Conservation (phyloP, 2,888 invertebrate genomes). For the Limulus polyphemus region DNA sequence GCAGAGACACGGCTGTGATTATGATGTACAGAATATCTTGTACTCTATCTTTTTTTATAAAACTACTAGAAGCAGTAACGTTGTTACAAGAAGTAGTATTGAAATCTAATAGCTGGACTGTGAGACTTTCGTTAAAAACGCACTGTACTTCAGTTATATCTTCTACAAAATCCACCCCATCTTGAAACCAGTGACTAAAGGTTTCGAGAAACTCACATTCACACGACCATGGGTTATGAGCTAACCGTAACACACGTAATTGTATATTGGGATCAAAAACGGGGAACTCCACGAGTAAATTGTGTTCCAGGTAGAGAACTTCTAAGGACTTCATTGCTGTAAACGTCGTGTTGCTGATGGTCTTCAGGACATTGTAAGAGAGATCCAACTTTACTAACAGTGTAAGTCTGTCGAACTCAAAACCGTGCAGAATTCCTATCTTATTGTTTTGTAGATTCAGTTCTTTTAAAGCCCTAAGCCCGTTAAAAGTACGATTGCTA, state of each 20-base stretch:
- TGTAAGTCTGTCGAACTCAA: constrained; percentile 66
- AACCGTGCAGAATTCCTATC: constrained; percentile 55
- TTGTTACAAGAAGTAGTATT: constrained; percentile 22
- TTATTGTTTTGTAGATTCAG: constrained; percentile 62
- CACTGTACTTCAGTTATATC: constrained; percentile 25
- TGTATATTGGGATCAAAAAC: constrained; percentile 35
- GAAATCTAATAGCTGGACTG: constrained; percentile 22
- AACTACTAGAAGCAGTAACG: constrained; percentile 7
- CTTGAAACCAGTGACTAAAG: constrained; percentile 57
- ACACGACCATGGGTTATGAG: constrained; percentile 70
- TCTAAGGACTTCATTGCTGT: constrained; percentile 50
- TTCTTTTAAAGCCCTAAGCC: constrained; percentile 58
- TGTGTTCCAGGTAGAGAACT: constrained; percentile 56
- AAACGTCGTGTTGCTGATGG: constrained; percentile 60
- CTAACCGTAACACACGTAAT: constrained; percentile 36
- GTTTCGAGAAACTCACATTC: constrained; percentile 61
- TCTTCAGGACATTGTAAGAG: constrained; percentile 56
- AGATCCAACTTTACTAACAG: constrained; percentile 57
- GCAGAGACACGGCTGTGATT: constrained; percentile 2
- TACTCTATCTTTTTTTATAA: neutral
- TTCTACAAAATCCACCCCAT: constrained; percentile 44
- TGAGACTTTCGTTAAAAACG: constrained; percentile 23
- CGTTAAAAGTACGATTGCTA: constrained; percentile 70
- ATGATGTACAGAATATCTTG: constrained; percentile 10
- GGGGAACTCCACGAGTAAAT: constrained; percentile 53